Evolutionary conservation across 2,888 invertebrate species (phyloP), one percentile per base, ranked within the genome.

Genomic region (Clusia tigrina): DNA sequence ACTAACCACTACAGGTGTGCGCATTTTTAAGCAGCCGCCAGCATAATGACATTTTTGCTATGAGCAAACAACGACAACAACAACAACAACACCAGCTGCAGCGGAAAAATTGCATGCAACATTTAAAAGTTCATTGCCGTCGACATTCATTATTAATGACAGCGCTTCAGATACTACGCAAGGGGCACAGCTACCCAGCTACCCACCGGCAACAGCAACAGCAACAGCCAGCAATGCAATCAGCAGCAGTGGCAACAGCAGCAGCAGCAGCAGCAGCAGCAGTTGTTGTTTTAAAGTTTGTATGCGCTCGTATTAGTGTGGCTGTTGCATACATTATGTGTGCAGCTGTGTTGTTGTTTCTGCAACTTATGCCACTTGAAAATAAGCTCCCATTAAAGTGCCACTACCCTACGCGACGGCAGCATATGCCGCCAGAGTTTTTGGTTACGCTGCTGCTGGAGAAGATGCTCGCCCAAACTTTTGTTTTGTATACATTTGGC

Each of bases 71-170:
- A 57, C 48, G 12, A 25, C n/a, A n/a, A n/a, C n/a, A n/a, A n/a
- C n/a, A n/a, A n/a, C n/a, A n/a, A n/a, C n/a, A n/a, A n/a, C n/a
- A n/a, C n/a, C n/a, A n/a, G n/a, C n/a, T n/a, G n/a, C n/a, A n/a
- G n/a, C n/a, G n/a, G n/a, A 20, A 46, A 54, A 42, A 69, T 71
- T 75, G 74, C 73, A 74, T 74, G 73, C 73, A 78, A 75, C 80
- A 74, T 81, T 81, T 80, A 79, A 81, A 81, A 81, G 81, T 81
- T 81, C 82, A 81, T 81, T 81, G 82, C 81, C 82, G 78, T 76
- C 78, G 72, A 76, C 78, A 80, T 81, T 79, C 78, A 81, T 81
- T 81, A 80, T 80, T 78, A 78, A 81, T 78, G 80, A 76, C 81
- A 79, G 72, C 73, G 67, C 67, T n/a, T n/a, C n/a, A n/a, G n/a